Evolutionary conservation across 2,113 vertebrate species (phyloP).

Genomic region (Sinocyclocheilus anophthalmus): DNA sequence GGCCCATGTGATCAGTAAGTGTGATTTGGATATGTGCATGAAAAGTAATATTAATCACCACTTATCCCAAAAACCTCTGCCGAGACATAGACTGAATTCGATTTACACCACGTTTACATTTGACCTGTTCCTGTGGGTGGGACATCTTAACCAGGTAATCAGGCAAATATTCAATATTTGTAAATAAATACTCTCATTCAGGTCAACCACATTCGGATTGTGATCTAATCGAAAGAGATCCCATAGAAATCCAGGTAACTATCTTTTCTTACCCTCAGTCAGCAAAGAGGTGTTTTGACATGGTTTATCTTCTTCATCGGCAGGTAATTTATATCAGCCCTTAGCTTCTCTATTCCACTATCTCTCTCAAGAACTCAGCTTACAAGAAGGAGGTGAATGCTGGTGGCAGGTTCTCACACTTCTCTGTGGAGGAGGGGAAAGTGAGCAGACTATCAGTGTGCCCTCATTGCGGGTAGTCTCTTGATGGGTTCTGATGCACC

Average conservation of each 20-base stretch:
- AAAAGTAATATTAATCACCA: neutral
- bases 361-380: slow-evolving; percentile 75
- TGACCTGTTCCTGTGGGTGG: neutral
- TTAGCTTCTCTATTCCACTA: slow-evolving; percentile 71
- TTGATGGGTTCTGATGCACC: slow-evolving; percentile 58
- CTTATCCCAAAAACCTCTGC: neutral
- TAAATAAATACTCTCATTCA: slow-evolving; percentile 66
- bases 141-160: slow-evolving; percentile 10
- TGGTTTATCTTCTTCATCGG: slow-evolving; percentile 78
- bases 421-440: slow-evolving; percentile 63
- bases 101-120: neutral
- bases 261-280: slow-evolving; percentile 69
- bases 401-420: slow-evolving; percentile 81
- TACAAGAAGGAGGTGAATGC: slow-evolving; percentile 75
- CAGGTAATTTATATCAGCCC: slow-evolving; percentile 81
- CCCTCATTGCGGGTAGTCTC: slow-evolving; percentile 72
- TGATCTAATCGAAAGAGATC: slow-evolving; percentile 76
- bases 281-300: slow-evolving; percentile 80
- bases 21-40: too few species aligned
- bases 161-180: slow-evolving; percentile 63
- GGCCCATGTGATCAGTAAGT: too few species aligned
- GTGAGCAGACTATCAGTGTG: slow-evolving; percentile 70
- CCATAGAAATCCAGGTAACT: slow-evolving; percentile 67
- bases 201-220: slow-evolving; percentile 77
- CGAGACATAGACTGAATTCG: neutral